phyloP scores from a whole-genome alignment of 1,140 invertebrate species.

The Tetraneura akinire region DNA sequence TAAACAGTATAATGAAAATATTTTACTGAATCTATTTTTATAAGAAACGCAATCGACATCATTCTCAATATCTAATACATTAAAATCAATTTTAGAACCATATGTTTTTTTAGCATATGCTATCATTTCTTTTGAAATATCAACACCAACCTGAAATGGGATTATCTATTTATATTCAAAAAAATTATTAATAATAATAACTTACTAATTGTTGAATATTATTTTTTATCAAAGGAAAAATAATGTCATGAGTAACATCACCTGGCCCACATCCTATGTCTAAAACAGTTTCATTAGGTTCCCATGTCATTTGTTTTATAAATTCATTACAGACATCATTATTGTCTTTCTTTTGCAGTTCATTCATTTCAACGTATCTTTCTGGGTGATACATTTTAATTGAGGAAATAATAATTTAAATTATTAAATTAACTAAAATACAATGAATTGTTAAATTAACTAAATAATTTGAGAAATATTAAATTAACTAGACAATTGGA shows the following conservation, averaged over 20 bases:
- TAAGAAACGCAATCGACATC: neutral
- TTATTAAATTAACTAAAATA: too few species aligned
- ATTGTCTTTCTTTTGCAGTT: constrained; percentile 41
- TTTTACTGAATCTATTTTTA: neutral
- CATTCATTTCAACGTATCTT: constrained; percentile 21
- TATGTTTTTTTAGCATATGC: constrained; percentile 26
- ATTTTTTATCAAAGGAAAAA: constrained; percentile 39
- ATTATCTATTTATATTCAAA: too few species aligned
- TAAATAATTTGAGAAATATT: too few species aligned
- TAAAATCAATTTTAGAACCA: constrained; percentile 2
- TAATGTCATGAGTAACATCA: constrained; percentile 46
- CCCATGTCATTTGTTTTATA: constrained; percentile 48
- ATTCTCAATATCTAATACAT: constrained; percentile 40
- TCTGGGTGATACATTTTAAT: constrained; percentile 24
- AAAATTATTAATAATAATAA: neutral
- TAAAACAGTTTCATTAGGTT: constrained; percentile 40
- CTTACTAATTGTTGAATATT: constrained; percentile 33
- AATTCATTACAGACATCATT: constrained; percentile 8
- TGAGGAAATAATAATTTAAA: too few species aligned
- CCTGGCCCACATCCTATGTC: constrained; percentile 51
- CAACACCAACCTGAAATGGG: constrained; percentile 30
- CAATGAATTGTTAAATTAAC: too few species aligned
- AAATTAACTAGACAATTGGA: too few species aligned
- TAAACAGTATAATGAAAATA: constrained; percentile 43
- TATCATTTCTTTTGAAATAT: constrained; percentile 35